phyloP scores from a whole-genome alignment of 2,797 vertebrate species.

The Spinus olivaceus region DNA sequence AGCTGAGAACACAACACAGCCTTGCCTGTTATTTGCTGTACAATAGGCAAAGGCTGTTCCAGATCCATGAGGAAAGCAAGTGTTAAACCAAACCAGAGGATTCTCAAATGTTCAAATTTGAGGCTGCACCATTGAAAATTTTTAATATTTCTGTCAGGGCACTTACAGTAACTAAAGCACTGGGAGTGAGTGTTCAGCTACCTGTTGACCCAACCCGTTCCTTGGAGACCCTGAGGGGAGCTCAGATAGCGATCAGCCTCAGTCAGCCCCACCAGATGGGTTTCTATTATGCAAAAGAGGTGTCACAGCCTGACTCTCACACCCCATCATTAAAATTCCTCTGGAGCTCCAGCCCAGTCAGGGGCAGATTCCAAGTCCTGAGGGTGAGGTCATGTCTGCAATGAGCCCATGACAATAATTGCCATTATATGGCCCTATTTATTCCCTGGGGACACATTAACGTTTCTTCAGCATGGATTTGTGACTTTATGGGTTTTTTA shows the following conservation, averaged over 20 bases:
- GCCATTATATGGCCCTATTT: constrained; percentile 36
- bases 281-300: constrained; percentile 19
- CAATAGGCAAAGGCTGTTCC: background rate
- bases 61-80: background rate
- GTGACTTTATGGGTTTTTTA: background rate
- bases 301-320: background rate
- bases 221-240: background rate
- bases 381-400: constrained; percentile 64
- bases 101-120: background rate
- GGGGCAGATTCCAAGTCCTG: constrained; percentile 17
- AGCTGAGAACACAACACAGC: background rate
- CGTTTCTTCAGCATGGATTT: background rate
- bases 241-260: background rate
- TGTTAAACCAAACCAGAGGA: background rate
- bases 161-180: background rate
- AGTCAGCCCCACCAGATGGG: background rate
- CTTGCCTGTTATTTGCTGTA: background rate
- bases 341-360: background rate
- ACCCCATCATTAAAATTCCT: constrained; percentile 44
- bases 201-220: background rate
- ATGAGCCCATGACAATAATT: constrained; percentile 29
- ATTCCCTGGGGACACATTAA: background rate
- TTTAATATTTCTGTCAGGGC: background rate
- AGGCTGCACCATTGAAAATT: background rate
- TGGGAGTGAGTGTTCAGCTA: background rate